Percentiles rank a stretch among this genome's conserved stretches.
Evolutionary conservation across 2,888 invertebrate genomes (phyloP).

Genomic region (Heliconius hortense): DNA sequence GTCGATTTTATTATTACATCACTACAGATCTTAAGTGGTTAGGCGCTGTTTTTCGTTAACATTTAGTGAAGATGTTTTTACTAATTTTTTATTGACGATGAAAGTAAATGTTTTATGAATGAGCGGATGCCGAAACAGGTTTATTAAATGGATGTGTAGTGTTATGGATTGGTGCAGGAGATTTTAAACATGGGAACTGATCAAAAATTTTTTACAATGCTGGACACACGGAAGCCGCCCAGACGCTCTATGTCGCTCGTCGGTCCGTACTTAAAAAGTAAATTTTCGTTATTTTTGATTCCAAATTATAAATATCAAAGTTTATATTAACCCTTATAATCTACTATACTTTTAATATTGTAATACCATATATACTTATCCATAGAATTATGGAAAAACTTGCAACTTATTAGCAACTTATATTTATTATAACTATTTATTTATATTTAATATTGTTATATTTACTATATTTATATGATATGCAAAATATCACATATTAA

Average conservation of each 20-base stretch:
- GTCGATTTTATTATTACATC: slow-evolving; percentile 46
- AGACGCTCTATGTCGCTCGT: slow-evolving; percentile 72
- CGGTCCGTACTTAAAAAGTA: slow-evolving; percentile 59
- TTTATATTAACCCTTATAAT: background rate
- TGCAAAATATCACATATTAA: background rate
- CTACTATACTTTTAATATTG: background rate
- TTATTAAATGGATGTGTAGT: slow-evolving; percentile 72
- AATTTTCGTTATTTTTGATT: slow-evolving; percentile 13
- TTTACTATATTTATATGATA: background rate
- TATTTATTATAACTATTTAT: no score
- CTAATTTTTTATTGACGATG: slow-evolving; percentile 59
- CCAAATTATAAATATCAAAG: background rate
- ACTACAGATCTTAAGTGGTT: slow-evolving; percentile 50
- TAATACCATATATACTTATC: no score
- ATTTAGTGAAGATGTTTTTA: slow-evolving; percentile 57
- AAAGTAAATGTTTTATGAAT: slow-evolving; percentile 70
- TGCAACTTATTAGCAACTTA: no score
- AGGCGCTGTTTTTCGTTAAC: slow-evolving; percentile 54
- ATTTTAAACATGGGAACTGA: slow-evolving; percentile 56
- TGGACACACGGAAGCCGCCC: slow-evolving; percentile 73
- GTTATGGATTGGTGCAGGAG: slow-evolving; percentile 68
- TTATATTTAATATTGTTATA: no score
- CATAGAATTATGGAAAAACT: no score
- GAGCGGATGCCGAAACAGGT: slow-evolving; percentile 66
- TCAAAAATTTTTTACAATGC: slow-evolving; percentile 64